Conservation (phyloP, 2,113 vertebrate genomes). For the Lophius piscatorius region DNA sequence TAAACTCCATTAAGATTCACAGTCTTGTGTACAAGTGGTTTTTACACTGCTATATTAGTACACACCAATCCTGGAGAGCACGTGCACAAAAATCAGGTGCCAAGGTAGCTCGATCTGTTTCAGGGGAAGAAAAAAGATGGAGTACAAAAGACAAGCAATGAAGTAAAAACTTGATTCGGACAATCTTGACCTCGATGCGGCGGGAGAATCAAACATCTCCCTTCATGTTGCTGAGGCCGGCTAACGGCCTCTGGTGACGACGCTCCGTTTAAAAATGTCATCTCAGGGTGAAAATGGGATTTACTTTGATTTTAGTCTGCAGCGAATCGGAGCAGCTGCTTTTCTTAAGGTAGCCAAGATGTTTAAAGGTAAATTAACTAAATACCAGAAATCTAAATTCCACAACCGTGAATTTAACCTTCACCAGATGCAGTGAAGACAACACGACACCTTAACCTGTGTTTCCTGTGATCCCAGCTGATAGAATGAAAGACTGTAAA, state of each 20-base stretch:
- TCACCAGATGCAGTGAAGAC: no score
- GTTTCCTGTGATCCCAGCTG: neutral
- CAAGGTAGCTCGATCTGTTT: conserved; percentile 59
- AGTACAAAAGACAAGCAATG: conserved; percentile 8
- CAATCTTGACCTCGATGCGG: conserved; percentile 1
- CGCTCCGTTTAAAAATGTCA: neutral
- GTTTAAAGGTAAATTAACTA: conserved; percentile 1
- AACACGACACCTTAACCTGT: no score
- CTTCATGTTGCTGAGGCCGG: conserved; percentile 2
- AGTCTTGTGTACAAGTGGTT: conserved; percentile 91
- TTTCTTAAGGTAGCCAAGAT: neutral
- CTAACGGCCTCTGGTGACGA: neutral
- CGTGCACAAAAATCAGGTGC: conserved; percentile 65
- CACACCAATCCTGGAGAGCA: conserved; percentile 60
- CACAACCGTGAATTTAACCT: conserved; percentile 4
- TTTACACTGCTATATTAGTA: conserved; percentile 76
- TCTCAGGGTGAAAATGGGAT: neutral
- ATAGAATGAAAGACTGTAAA: neutral
- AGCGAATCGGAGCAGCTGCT: neutral
- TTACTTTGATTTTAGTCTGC: neutral
- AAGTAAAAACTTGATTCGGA: neutral
- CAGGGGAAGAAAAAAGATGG: conserved; percentile 26
- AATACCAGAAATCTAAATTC: conserved; percentile 22
- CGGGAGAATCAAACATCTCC: conserved; percentile 11
- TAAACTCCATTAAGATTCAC: conserved; percentile 75